phyloP scores from a whole-genome alignment of 2,113 vertebrate species.

The Myiagra hebetior region DNA sequence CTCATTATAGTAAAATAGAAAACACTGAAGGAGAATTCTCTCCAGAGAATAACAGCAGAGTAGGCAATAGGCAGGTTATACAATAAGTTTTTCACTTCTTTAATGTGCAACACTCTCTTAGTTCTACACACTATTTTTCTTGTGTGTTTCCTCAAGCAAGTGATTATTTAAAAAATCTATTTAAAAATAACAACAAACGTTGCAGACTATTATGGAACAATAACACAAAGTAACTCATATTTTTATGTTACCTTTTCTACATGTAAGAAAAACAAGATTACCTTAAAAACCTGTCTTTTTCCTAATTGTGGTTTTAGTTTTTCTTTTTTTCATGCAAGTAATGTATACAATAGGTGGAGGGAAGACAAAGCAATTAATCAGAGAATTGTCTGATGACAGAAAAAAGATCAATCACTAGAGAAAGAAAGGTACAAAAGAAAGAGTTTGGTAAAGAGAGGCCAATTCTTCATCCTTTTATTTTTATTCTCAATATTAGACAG shows the following conservation, averaged over 20 bases:
- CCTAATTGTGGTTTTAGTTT: background rate
- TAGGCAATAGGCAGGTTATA: background rate
- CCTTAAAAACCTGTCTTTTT: background rate
- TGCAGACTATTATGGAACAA: background rate
- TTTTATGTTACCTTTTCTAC: background rate
- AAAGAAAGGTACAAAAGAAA: background rate
- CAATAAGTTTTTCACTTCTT: background rate
- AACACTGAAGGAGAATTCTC: background rate
- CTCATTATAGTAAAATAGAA: conserved; percentile 21
- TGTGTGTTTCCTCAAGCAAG: background rate
- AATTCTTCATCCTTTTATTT: background rate
- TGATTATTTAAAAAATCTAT: background rate
- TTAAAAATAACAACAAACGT: background rate
- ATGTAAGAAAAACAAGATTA: background rate
- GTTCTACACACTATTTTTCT: background rate
- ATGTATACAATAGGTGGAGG: background rate
- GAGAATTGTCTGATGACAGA: background rate
- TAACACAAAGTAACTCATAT: background rate
- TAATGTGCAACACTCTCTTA: background rate
- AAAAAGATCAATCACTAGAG: background rate
- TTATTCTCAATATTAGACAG: background rate
- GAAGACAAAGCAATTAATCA: background rate
- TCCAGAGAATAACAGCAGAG: background rate
- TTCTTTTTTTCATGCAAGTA: background rate
- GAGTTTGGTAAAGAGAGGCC: background rate